A percentile compares a stretch with the other conserved stretches of the same genome.
Evolutionary conservation across 2,797 vertebrate species (phyloP).

Genomic region (Discoglossus pictus): DNA sequence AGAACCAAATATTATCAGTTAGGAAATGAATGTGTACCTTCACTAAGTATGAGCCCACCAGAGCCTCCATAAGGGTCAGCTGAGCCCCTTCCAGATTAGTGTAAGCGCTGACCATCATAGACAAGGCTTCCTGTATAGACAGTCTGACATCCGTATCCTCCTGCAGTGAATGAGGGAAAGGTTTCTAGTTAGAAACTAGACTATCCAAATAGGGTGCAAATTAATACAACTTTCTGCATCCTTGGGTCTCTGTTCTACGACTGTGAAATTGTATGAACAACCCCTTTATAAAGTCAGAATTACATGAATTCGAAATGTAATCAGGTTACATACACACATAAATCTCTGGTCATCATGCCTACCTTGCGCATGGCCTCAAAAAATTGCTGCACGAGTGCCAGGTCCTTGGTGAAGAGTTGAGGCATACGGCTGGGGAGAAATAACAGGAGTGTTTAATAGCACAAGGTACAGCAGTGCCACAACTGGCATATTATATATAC

Average conservation of each 20-base stretch:
- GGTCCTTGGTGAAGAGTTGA: conserved; percentile 96
- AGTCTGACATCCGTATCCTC: conserved; percentile 93
- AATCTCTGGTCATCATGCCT: conserved; percentile 53
- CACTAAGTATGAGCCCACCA: conserved; percentile 92
- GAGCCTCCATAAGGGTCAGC: conserved; percentile 95
- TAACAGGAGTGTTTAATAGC: neutral
- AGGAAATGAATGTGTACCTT: conserved; percentile 79
- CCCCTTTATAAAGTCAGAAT: too few relatives aligned
- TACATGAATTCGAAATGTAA: too few relatives aligned
- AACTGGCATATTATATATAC: too few relatives aligned
- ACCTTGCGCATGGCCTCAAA: conserved; percentile 98
- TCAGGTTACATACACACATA: too few relatives aligned
- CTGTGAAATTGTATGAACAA: too few relatives aligned
- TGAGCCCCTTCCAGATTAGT: conserved; percentile 92
- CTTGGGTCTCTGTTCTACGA: too few relatives aligned
- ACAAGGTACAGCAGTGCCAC: too few relatives aligned
- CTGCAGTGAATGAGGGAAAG: conserved; percentile 62
- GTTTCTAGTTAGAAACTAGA: neutral
- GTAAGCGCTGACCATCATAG: conserved; percentile 98
- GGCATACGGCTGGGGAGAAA: conserved; percentile 88
- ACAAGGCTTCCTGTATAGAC: conserved; percentile 95
- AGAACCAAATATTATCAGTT: too few relatives aligned
- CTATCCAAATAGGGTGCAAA: conserved; percentile 28
- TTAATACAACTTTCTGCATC: too few relatives aligned
- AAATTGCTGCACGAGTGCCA: conserved; percentile 96